These are phyloP conservation scores for Helogale parvula DNA, from an alignment of 2,113 vertebrate species.

Conservation along the genomic window DNA sequence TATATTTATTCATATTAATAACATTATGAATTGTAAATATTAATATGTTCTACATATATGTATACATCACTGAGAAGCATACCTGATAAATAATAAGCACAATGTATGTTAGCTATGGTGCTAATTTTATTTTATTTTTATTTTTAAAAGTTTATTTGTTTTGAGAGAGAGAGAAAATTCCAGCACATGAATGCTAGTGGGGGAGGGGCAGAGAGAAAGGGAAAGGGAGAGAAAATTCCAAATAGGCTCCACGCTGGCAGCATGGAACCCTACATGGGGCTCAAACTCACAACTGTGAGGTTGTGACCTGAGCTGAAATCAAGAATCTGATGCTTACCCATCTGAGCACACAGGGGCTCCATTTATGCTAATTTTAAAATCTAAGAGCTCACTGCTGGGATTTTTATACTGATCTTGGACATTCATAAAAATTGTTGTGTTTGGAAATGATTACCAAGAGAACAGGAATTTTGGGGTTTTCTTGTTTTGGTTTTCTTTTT, in stretches of 20 bases:
- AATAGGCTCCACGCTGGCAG: too few species aligned
- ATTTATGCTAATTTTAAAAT: conserved; percentile 17
- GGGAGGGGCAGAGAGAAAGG: too few species aligned
- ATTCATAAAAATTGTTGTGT: neutral
- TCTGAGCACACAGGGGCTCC: too few species aligned
- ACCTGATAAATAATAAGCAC: neutral
- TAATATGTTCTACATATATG: neutral
- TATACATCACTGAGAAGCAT: neutral
- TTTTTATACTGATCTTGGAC: neutral
- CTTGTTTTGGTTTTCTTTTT: too few species aligned
- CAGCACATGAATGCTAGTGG: too few species aligned
- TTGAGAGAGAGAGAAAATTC: too few species aligned
- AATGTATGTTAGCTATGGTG: neutral
- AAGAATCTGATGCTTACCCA: too few species aligned
- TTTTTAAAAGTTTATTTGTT: too few species aligned
- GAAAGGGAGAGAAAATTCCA: too few species aligned
- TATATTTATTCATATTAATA: neutral
- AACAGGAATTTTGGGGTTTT: neutral
- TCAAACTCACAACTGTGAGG: too few species aligned
- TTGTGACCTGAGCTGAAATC: too few species aligned
- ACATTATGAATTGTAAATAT: neutral
- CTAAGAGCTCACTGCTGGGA: neutral
- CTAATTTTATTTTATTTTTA: neutral
- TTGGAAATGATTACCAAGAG: conserved; percentile 13
- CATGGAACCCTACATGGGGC: too few species aligned